Percentiles rank a stretch among this genome's conserved stretches.
phyloP scores from a whole-genome alignment of 2,797 vertebrate species.

The Hoplostethus mediterraneus region DNA sequence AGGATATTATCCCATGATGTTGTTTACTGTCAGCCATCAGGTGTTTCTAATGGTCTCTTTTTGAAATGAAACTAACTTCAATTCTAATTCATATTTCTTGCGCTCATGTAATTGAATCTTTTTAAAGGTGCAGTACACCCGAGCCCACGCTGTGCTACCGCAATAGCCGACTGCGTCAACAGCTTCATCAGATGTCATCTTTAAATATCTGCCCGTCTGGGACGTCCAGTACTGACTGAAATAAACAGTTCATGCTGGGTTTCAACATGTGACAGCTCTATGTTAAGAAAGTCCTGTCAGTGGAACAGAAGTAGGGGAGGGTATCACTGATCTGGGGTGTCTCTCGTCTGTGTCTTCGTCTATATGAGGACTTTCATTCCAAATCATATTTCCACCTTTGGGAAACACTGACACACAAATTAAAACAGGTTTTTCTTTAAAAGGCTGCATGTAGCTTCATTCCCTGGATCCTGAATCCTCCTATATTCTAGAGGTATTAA shows the following conservation, averaged over 20 bases:
- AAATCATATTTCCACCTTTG: not conserved
- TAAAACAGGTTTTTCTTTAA: too few species aligned
- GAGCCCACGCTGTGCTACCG: not conserved
- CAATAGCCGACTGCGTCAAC: slow-evolving; percentile 37
- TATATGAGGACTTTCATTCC: slow-evolving; percentile 7
- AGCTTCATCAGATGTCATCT: slow-evolving; percentile 49
- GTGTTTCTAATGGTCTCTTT: not conserved
- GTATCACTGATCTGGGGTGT: slow-evolving; percentile 16
- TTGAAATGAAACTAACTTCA: too few species aligned
- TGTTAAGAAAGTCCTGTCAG: slow-evolving; percentile 26
- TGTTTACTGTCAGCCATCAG: not conserved
- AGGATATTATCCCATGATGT: not conserved
- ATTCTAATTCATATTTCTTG: not conserved
- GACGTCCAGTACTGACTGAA: slow-evolving; percentile 43
- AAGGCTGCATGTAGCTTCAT: too few species aligned
- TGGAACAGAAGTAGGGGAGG: slow-evolving; percentile 23
- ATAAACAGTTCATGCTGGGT: slow-evolving; percentile 47
- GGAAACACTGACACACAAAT: too few species aligned
- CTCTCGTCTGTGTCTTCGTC: slow-evolving; percentile 9
- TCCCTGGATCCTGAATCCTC: too few species aligned
- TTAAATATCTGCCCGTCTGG: slow-evolving; percentile 46
- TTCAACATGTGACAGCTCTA: slow-evolving; percentile 42
- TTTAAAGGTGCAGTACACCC: not conserved
- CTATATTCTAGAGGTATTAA: too few species aligned
- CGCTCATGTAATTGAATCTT: too few species aligned